Percentiles rank a stretch among this genome's conserved stretches.
phyloP scores from a whole-genome alignment of 2,888 invertebrate genomes.

The Brenthis daphne region DNA sequence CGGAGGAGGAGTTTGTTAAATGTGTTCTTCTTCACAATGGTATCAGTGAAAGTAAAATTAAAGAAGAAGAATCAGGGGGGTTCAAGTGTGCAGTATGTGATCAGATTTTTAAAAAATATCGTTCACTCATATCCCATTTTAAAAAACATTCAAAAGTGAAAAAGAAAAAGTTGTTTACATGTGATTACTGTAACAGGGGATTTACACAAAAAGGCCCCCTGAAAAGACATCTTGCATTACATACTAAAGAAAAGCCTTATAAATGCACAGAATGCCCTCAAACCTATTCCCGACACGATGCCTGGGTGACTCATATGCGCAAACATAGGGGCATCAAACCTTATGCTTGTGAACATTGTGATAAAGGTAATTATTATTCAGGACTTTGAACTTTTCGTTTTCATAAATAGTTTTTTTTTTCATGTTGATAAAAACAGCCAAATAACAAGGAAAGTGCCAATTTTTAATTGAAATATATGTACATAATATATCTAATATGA shows the following conservation, averaged over 20 bases:
- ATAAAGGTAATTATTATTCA: slow-evolving; percentile 72
- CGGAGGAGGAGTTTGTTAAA: slow-evolving; percentile 15
- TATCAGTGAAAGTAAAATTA: slow-evolving; percentile 35
- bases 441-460: too few species aligned
- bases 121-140: slow-evolving; percentile 70
- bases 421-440: too few species aligned
- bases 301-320: slow-evolving; percentile 81
- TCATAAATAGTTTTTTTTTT: too few species aligned
- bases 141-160: slow-evolving; percentile 62
- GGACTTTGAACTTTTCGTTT: background rate
- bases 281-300: slow-evolving; percentile 81
- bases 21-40: slow-evolving; percentile 10
- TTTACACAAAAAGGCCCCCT: slow-evolving; percentile 67
- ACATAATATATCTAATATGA: too few species aligned
- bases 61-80: background rate
- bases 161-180: slow-evolving; percentile 58
- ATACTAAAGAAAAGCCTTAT: slow-evolving; percentile 75
- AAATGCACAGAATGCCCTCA: slow-evolving; percentile 82
- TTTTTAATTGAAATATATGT: too few species aligned
- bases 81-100: slow-evolving; percentile 77
- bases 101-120: slow-evolving; percentile 75
- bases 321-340: slow-evolving; percentile 81
- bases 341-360: slow-evolving; percentile 81
- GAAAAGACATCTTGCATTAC: slow-evolving; percentile 77
- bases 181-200: slow-evolving; percentile 73